These are phyloP conservation scores for Corydoras maculifer DNA, from an alignment of 2,113 vertebrate genomes.

Conservation along the genomic window DNA sequence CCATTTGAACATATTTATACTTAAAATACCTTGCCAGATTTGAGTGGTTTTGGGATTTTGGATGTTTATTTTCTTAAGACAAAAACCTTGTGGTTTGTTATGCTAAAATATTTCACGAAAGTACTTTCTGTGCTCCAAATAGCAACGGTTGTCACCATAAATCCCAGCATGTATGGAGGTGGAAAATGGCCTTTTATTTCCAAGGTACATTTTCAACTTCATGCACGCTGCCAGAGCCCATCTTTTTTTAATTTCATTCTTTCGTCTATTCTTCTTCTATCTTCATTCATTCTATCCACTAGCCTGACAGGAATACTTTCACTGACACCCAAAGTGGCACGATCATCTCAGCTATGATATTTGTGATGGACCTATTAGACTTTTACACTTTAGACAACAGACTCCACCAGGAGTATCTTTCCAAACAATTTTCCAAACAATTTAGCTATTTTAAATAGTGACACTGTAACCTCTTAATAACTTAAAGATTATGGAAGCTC, in stretches of 20 bases:
- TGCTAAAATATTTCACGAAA: slow-evolving; percentile 56
- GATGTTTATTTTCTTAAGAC: slow-evolving; percentile 63
- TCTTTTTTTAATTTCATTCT: slow-evolving; percentile 11
- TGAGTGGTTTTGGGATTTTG: slow-evolving; percentile 54
- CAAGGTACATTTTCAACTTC: slow-evolving; percentile 43
- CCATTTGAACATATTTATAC: slow-evolving; percentile 58
- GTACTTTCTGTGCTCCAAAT: slow-evolving; percentile 51
- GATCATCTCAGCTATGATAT: neutral
- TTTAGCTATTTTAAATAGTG: no score
- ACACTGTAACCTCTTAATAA: neutral
- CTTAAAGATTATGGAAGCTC: slow-evolving; percentile 5
- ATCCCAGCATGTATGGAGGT: slow-evolving; percentile 52
- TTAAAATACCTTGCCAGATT: slow-evolving; percentile 57
- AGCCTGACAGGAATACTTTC: slow-evolving; percentile 26
- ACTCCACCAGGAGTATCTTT: neutral
- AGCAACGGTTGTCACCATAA: slow-evolving; percentile 66
- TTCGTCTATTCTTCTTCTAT: no score
- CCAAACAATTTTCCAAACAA: neutral
- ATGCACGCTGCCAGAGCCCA: slow-evolving; percentile 20
- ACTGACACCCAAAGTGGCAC: slow-evolving; percentile 11
- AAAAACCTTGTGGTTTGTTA: slow-evolving; percentile 60
- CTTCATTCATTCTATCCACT: slow-evolving; percentile 14
- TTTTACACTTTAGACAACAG: neutral
- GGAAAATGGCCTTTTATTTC: slow-evolving; percentile 54
- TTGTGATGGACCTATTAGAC: neutral